Evolutionary conservation across 2,888 invertebrate species (phyloP), one percentile per base, ranked within the genome.

Genomic region (Leptinotarsa juncta): DNA sequence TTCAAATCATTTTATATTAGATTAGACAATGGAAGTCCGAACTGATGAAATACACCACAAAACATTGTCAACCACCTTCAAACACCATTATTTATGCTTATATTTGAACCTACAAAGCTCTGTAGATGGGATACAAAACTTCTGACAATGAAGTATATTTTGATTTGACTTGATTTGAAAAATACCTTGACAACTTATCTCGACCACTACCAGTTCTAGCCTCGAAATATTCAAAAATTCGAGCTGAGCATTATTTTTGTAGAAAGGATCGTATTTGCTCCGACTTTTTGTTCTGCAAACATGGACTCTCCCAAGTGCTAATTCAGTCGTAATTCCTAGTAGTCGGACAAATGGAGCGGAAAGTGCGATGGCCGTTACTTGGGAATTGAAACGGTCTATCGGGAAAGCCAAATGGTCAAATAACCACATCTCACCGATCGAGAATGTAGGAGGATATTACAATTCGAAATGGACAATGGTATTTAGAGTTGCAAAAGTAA

Each of bases 251-350:
- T 62, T 5, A 62, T 20, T 62, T 16, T 26, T 10, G 4, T 42
- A 42, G 15, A 62, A 42, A 16, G 10, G 42, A 23, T 69, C 18
- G 65, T 42, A 57, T 73, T 50, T 66, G 60, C 14, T 32, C 60
- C 69, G 66, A 74, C 42, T 65, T 67, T 26, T 74, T 74, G 73
- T 76, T 74, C 70, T 26, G 62, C 62, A 32, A 62, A 42, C 62
- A 62, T 26, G 42, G 42, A 42, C 42, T 42, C 32, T n/a, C 23
- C 71, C 69, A 62, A 66, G 70, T 74, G 78, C 74, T 78, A 78
- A 78, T 78, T 76, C 76, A 71, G 74, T 76, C 76, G 78, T 78
- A 75, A 74, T 76, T 78, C 71, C 72, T 73, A 71, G 70, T 69
- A 69, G 70, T 32, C 65, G 71, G 50, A 67, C 74, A 78, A 78